Evolutionary conservation across 2,888 invertebrate genomes (phyloP), one percentile per base, ranked within the genome.

Genomic region (Chalcosyrphus nemorum): DNA sequence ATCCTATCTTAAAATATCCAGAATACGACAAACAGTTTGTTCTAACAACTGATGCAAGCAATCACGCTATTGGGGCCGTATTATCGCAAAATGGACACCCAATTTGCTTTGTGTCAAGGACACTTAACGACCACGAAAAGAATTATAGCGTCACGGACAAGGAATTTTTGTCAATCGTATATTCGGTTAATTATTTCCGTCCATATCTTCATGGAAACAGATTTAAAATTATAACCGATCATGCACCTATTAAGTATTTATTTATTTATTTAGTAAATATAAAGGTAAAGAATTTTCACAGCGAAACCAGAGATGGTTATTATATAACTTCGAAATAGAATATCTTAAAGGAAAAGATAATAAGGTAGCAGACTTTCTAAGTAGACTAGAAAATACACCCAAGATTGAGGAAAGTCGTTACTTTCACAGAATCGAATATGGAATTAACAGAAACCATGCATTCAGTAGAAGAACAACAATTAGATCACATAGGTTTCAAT

Each of bases 401-500:
- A 41, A 65, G 29, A 72, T 57, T 29, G 29, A 68, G 21, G 43
- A 57, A 50, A n/a, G n/a, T n/a, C n/a, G 65, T 76, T 59, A 71
- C 70, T 38, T 61, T 61, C 45, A 65, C 3, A 13, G 77, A 72
- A 72, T 82, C 72, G 27, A 77, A 82, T 61, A n/a, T 82, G 29
- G 61, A n/a, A 38, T 38, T 38, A 38, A 38, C 38, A 13, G 38
- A 38, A 21, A n/a, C 38, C 24, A 38, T 13, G 5, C 77, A 82
- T 47, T 82, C 77, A 5, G 57, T 43, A 15, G 76, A 82, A 11
- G 76, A 82, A 57, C 72, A 82, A 54, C 11, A 13, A 17, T 43
- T 76, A 61, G 76, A 81, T 27, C 74, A 81, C 43, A 71, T 86
- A 54, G 59, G 54, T 57, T 75, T 86, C 15, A 72, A 47, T n/a